Conservation (phyloP, 2,888 invertebrate species). For the Prosopocoilus inquinatus region DNA sequence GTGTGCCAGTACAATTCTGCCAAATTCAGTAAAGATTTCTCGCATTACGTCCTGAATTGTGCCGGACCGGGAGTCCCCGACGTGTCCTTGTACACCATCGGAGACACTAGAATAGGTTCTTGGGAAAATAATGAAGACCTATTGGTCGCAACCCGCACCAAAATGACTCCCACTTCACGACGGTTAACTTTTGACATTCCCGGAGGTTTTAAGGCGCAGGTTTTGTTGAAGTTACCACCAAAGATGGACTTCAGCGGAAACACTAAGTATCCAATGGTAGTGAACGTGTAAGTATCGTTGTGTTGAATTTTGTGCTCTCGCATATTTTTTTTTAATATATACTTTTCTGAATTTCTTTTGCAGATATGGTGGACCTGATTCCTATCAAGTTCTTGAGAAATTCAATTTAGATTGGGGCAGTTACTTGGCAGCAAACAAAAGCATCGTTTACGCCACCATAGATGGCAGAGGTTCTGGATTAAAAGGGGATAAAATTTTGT, state of each 20-base stretch:
- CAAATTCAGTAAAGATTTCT: conserved; percentile 64
- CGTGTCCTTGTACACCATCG: conserved; percentile 60
- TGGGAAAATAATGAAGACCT: conserved; percentile 71
- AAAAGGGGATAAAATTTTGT: conserved; percentile 79
- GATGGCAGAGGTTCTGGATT: conserved; percentile 89
- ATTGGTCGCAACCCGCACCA: conserved; percentile 50
- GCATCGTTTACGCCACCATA: conserved; percentile 83
- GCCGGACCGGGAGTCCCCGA: conserved; percentile 83
- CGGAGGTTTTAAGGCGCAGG: conserved; percentile 70
- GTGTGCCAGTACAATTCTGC: conserved; percentile 69
- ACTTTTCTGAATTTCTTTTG: conserved; percentile 14
- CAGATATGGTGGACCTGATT: conserved; percentile 91
- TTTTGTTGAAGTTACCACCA: conserved; percentile 70
- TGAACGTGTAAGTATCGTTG: conserved; percentile 80
- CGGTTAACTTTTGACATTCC: conserved; percentile 63
- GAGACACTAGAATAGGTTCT: conserved; percentile 43
- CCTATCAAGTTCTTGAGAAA: conserved; percentile 77
- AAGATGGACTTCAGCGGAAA: conserved; percentile 65
- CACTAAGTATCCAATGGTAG: conserved; percentile 77
- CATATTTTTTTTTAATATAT: background rate
- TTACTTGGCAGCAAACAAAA: conserved; percentile 79
- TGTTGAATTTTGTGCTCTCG: no score
- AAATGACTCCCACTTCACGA: conserved; percentile 59
- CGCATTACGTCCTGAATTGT: conserved; percentile 73
- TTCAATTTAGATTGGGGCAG: conserved; percentile 86